These are phyloP conservation scores for Triplophysa rosa DNA, from an alignment of 2,113 vertebrate genomes.

Conservation along the genomic window DNA sequence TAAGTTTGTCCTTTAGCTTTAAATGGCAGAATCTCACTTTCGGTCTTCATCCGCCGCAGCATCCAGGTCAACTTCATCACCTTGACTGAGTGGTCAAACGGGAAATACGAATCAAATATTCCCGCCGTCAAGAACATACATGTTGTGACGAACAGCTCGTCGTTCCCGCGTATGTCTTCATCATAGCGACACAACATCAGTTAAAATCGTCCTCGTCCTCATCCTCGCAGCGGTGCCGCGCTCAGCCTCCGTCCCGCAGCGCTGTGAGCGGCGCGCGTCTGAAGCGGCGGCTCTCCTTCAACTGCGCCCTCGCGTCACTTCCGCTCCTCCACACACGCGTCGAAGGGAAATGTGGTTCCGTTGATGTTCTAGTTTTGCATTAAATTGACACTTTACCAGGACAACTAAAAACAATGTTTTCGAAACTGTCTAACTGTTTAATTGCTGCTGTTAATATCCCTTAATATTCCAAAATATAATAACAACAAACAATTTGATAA, in stretches of 20 bases:
- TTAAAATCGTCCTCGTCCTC: slow-evolving; percentile 14
- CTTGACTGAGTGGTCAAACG: not conserved
- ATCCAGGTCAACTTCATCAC: slow-evolving; percentile 34
- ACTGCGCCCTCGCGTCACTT: slow-evolving; percentile 77
- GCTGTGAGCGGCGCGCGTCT: slow-evolving; percentile 54
- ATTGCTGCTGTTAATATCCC: too few relatives aligned
- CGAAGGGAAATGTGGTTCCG: slow-evolving; percentile 84
- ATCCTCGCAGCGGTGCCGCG: slow-evolving; percentile 69
- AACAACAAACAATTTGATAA: too few relatives aligned
- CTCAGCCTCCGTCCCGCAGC: slow-evolving; percentile 58
- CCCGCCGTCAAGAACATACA: not conserved
- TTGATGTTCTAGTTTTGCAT: too few relatives aligned
- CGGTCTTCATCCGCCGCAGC: not conserved
- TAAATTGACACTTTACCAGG: too few relatives aligned
- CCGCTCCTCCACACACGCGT: slow-evolving; percentile 68
- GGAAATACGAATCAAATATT: not conserved
- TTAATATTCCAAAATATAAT: too few relatives aligned
- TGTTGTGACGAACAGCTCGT: not conserved
- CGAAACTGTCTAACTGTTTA: too few relatives aligned
- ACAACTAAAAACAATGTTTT: too few relatives aligned
- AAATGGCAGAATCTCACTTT: slow-evolving; percentile 8
- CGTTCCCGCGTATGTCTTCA: slow-evolving; percentile 45
- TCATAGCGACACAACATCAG: slow-evolving; percentile 49
- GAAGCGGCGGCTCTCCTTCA: slow-evolving; percentile 75
- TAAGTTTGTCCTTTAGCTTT: slow-evolving; percentile 16